Percentiles rank a stretch among this genome's conserved stretches.
Conservation (phyloP, 1,140 invertebrate genomes). For the Anadara kagoshimensis region DNA sequence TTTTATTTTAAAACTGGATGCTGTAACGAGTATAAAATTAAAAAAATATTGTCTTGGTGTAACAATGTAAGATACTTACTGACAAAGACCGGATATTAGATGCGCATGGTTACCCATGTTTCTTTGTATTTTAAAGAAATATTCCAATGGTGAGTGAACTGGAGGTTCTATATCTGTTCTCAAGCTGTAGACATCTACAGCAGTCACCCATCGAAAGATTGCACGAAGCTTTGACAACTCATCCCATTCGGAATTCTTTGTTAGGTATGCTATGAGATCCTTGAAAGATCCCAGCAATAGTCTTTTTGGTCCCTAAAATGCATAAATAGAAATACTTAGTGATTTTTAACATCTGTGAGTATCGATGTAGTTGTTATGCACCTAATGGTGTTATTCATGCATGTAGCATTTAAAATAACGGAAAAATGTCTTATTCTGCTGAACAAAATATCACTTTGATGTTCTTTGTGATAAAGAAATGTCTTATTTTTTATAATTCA, state of each 20-base stretch:
- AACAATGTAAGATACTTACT: constrained; percentile 53
- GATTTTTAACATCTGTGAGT: not conserved
- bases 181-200: constrained; percentile 64
- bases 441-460: not conserved
- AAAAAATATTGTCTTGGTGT: not conserved
- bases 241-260: constrained; percentile 46
- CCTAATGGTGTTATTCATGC: not conserved
- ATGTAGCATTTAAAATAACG: not conserved
- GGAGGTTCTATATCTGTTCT: constrained; percentile 53
- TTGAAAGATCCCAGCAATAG: constrained; percentile 56
- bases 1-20: too few species aligned
- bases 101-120: constrained; percentile 67
- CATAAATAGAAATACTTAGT: not conserved
- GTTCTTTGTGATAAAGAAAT: not conserved
- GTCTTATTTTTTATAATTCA: too few species aligned
- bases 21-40: too few species aligned
- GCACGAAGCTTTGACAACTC: constrained; percentile 62
- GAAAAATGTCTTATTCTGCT: not conserved
- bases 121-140: constrained; percentile 64
- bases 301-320: constrained; percentile 49
- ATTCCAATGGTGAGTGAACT: constrained; percentile 64
- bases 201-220: constrained; percentile 67
- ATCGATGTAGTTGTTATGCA: not conserved
- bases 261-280: constrained; percentile 59
- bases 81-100: constrained; percentile 65